Evolutionary conservation across 2,888 invertebrate genomes (phyloP).

Genomic region (Trimorus sp.): DNA sequence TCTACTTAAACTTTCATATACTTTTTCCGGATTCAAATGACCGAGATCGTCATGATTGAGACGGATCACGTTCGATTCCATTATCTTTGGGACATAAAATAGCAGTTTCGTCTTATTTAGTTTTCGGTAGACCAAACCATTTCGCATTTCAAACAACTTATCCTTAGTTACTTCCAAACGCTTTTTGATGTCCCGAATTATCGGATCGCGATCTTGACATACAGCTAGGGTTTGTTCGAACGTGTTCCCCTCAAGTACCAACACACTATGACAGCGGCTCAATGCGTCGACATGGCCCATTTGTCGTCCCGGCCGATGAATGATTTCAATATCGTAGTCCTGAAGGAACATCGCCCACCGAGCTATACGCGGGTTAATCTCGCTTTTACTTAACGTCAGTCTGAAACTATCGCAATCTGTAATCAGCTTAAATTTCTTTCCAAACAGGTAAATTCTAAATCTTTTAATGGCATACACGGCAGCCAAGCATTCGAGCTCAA

Average conservation of each 20-base stretch:
- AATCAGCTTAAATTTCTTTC: slow-evolving; percentile 70
- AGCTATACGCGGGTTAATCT: slow-evolving; percentile 71
- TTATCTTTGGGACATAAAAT: slow-evolving; percentile 16
- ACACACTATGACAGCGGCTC: slow-evolving; percentile 54
- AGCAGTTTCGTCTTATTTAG: slow-evolving; percentile 18
- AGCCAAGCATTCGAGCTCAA: slow-evolving; percentile 71
- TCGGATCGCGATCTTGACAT: slow-evolving; percentile 50
- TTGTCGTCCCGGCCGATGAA: slow-evolving; percentile 54
- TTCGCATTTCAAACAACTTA: slow-evolving; percentile 59
- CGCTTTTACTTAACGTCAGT: slow-evolving; percentile 69
- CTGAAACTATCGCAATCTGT: slow-evolving; percentile 73
- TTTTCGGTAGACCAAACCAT: slow-evolving; percentile 67
- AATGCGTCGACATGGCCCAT: slow-evolving; percentile 65
- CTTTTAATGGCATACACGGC: slow-evolving; percentile 64
- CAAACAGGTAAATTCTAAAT: slow-evolving; percentile 69
- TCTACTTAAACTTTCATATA: slow-evolving; percentile 18
- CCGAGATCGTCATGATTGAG: slow-evolving; percentile 56
- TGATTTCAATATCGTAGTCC: slow-evolving; percentile 54
- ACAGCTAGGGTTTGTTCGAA: slow-evolving; percentile 61
- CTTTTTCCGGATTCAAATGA: slow-evolving; percentile 21
- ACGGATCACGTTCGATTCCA: slow-evolving; percentile 34
- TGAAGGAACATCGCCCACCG: slow-evolving; percentile 69
- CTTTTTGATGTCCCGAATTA: slow-evolving; percentile 55
- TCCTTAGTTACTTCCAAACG: slow-evolving; percentile 53
- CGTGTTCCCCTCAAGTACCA: slow-evolving; percentile 53